Conservation (phyloP, 2,113 vertebrate species). For the Climacteris rufus region DNA sequence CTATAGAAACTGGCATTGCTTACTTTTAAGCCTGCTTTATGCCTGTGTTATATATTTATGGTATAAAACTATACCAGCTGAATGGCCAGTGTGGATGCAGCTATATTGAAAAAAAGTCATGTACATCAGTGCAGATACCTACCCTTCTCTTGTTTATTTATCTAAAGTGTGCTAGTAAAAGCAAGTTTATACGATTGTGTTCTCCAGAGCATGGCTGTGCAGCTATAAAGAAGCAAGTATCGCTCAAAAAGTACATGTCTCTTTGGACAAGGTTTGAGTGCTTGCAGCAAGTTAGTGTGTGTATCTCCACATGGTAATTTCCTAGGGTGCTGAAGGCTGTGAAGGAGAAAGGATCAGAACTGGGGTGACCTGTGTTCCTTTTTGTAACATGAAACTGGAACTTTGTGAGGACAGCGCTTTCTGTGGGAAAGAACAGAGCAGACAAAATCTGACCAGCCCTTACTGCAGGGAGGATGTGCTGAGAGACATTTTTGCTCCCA, state of each 20-base stretch:
- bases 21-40: not conserved
- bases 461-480: not conserved
- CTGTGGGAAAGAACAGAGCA: not conserved
- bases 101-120: not conserved
- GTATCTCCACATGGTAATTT: not conserved
- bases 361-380: not conserved
- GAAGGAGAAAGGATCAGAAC: not conserved
- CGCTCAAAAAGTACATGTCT: not conserved
- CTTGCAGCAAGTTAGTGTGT: not conserved
- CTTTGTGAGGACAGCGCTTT: not conserved
- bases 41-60: not conserved
- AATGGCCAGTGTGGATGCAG: not conserved
- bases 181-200: not conserved
- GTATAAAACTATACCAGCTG: not conserved
- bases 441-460: not conserved
- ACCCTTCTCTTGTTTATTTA: not conserved
- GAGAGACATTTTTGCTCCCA: not conserved
- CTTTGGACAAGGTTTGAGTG: accelerated
- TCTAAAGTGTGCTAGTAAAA: not conserved
- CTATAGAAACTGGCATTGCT: not conserved
- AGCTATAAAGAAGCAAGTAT: not conserved
- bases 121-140: not conserved
- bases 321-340: not conserved
- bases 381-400: not conserved
- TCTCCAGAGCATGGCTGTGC: not conserved